Percentiles rank a stretch among this genome's conserved stretches.
Evolutionary conservation across 2,113 vertebrate genomes (phyloP).

Genomic region (Dipodomys ordii): DNA sequence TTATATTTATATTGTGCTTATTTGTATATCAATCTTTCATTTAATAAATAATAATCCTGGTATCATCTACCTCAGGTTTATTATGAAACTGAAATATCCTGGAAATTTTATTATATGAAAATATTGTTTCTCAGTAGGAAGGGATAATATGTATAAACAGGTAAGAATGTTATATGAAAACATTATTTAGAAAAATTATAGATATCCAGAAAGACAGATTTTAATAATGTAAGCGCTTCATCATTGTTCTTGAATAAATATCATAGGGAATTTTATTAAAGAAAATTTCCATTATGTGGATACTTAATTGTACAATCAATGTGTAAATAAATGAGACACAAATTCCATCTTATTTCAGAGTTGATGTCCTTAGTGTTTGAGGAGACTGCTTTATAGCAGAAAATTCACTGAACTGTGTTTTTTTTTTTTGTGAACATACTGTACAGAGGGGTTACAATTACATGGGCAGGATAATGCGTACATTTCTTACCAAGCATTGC

Average conservation of each 20-base stretch:
- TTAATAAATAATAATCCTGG: background rate
- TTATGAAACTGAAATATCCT: conserved; percentile 2
- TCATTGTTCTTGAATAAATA: background rate
- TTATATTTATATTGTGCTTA: background rate
- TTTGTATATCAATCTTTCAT: background rate
- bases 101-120: background rate
- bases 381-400: background rate
- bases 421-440: no score
- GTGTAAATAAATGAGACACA: background rate
- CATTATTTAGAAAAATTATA: conserved; percentile 23
- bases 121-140: background rate
- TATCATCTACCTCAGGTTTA: background rate
- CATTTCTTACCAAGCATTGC: no score
- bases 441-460: no score
- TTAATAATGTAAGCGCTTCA: background rate
- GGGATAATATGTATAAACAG: background rate
- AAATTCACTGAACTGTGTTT: background rate
- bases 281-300: background rate
- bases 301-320: background rate
- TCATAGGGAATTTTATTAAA: background rate
- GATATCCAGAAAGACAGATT: background rate
- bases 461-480: no score
- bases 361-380: background rate
- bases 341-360: background rate
- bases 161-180: background rate